Conservation (phyloP, 2,888 invertebrate genomes). For the Drosophila anomalata region DNA sequence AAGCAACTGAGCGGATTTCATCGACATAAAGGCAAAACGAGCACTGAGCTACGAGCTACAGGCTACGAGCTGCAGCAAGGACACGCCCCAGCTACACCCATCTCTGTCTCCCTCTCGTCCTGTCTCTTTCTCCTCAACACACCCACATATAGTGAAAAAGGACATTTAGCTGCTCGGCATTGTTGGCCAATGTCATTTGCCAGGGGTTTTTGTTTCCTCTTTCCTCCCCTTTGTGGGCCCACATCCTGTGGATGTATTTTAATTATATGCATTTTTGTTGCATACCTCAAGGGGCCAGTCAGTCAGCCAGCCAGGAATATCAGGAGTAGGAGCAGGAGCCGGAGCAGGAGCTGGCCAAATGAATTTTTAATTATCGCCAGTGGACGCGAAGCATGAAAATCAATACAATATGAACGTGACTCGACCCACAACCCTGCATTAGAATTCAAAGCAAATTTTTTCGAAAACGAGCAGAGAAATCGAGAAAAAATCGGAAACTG, state of each 20-base stretch:
- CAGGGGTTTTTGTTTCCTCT: constrained; percentile 2
- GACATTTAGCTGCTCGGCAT: constrained; percentile 40
- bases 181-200: constrained; percentile 30
- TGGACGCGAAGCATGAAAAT: constrained; percentile 51
- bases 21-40: constrained; percentile 59
- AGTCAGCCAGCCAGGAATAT: constrained; percentile 1
- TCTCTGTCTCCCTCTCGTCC: no score
- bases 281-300: constrained; percentile 56
- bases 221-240: constrained; percentile 6
- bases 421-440: constrained; percentile 35
- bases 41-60: constrained; percentile 10
- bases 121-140: neutral
- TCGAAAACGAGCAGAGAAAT: constrained; percentile 5
- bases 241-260: constrained; percentile 51
- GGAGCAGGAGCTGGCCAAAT: constrained; percentile 53
- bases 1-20: constrained; percentile 74
- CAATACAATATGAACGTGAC: constrained; percentile 54
- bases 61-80: constrained; percentile 17
- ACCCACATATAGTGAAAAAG: constrained; percentile 7
- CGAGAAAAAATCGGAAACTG: constrained; percentile 6
- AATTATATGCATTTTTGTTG: constrained; percentile 72
- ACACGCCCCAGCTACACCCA: constrained; percentile 13
- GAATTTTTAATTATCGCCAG: constrained; percentile 74
- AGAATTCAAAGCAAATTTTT: constrained; percentile 34
- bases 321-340: neutral